Evolutionary conservation across 2,113 vertebrate species (phyloP).

Genomic region (Mesitornis unicolor): DNA sequence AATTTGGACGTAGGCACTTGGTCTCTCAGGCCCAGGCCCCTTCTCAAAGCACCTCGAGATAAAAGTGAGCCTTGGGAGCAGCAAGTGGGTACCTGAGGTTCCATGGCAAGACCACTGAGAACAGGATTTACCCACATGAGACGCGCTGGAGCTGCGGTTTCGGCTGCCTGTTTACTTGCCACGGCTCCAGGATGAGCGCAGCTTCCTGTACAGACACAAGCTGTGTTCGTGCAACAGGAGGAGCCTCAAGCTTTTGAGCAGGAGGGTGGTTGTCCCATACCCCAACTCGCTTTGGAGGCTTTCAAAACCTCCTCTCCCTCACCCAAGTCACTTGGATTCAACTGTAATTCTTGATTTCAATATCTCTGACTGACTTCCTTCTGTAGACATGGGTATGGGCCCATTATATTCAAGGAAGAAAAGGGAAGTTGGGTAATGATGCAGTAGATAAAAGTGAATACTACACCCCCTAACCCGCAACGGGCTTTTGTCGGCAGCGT

Average conservation of each 20-base stretch:
- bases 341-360: not conserved
- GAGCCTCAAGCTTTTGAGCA: not conserved
- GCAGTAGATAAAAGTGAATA: not conserved
- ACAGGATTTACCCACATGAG: not conserved
- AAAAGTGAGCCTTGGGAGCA: not conserved
- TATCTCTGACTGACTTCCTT: not conserved
- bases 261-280: not conserved
- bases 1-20: rapidly evolving
- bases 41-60: not conserved
- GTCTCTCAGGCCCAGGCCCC: not conserved
- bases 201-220: not conserved
- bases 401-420: not conserved
- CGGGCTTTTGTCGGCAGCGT: not conserved
- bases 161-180: not conserved
- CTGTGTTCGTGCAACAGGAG: rapidly evolving
- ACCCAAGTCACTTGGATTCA: not conserved
- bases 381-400: not conserved
- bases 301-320: not conserved
- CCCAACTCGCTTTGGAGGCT: not conserved
- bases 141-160: not conserved
- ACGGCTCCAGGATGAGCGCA: not conserved
- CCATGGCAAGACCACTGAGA: not conserved
- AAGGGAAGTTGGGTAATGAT: not conserved
- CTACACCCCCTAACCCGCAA: not conserved
- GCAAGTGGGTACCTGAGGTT: not conserved